Evolutionary conservation across 2,888 invertebrate species (phyloP).

Genomic region (Drosophila fulvimacula): DNA sequence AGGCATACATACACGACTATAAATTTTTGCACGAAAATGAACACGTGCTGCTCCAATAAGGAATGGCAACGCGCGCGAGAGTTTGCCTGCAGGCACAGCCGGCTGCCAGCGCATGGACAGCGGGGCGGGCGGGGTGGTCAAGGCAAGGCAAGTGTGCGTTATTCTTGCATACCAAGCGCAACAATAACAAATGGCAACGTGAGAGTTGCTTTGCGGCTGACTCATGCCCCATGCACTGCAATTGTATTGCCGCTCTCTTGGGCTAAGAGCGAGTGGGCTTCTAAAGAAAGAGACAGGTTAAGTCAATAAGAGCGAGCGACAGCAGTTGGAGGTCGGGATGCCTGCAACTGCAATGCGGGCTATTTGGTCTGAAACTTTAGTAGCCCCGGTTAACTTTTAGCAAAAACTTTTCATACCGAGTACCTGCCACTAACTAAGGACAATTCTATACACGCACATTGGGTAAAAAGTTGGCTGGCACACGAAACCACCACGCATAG

Average conservation of each 20-base stretch:
- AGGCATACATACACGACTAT: constrained; percentile 29
- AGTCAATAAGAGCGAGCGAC: constrained; percentile 48
- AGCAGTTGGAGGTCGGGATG: constrained; percentile 41
- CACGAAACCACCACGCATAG: constrained; percentile 62
- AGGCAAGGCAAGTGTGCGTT: constrained; percentile 24
- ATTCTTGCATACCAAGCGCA: constrained; percentile 64
- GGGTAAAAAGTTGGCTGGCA: constrained; percentile 43
- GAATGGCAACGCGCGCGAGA: constrained; percentile 43
- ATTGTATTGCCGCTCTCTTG: constrained; percentile 54
- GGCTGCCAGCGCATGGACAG: constrained; percentile 35
- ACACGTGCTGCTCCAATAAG: constrained; percentile 69
- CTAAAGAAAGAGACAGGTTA: constrained; percentile 23
- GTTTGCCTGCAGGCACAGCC: constrained; percentile 57
- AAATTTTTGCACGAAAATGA: constrained; percentile 76
- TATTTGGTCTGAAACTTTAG: constrained; percentile 64
- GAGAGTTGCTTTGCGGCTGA: constrained; percentile 49
- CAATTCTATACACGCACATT: constrained; percentile 32
- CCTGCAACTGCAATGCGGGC: constrained; percentile 22
- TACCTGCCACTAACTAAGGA: constrained; percentile 80
- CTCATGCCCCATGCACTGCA: constrained; percentile 48
- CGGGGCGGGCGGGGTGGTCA: background rate
- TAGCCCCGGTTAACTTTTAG: constrained; percentile 75
- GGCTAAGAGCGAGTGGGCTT: constrained; percentile 33
- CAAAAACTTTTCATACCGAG: constrained; percentile 77
- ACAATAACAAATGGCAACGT: constrained; percentile 64